phyloP scores from a whole-genome alignment of 2,113 vertebrate genomes.

The Nanger granti region DNA sequence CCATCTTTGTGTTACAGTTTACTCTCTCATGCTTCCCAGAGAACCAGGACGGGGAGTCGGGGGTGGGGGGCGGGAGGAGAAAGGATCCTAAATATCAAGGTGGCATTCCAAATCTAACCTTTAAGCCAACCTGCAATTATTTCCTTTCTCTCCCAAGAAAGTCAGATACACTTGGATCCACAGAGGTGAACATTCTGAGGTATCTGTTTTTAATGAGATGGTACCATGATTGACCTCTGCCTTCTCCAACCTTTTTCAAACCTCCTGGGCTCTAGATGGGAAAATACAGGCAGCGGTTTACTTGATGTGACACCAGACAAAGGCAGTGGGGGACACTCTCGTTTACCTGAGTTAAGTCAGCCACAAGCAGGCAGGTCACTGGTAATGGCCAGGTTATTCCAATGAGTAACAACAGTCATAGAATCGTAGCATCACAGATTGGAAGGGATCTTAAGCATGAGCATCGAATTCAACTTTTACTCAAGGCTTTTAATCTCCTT shows the following conservation, averaged over 20 bases:
- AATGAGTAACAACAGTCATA: neutral
- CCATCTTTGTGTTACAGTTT: neutral
- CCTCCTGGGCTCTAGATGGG: neutral
- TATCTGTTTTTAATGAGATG: constrained; percentile 44
- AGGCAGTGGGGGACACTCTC: neutral
- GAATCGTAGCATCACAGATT: neutral
- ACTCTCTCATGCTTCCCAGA: neutral
- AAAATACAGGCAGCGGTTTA: neutral
- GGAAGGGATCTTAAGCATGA: neutral
- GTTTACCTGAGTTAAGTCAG: neutral
- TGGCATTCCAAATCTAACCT: neutral
- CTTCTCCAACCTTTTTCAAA: neutral
- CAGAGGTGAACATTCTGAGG: neutral
- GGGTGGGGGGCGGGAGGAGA: neutral
- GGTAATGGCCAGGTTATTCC: neutral
- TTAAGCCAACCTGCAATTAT: neutral
- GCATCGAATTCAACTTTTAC: neutral
- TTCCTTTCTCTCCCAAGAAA: neutral
- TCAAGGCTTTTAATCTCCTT: neutral
- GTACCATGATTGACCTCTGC: neutral
- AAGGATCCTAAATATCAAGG: neutral
- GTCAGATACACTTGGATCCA: neutral
- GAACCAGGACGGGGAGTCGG: neutral
- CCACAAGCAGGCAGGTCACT: neutral
- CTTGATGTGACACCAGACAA: neutral